phyloP scores from a whole-genome alignment of 2,113 vertebrate genomes.

The Rhinoderma darwinii region DNA sequence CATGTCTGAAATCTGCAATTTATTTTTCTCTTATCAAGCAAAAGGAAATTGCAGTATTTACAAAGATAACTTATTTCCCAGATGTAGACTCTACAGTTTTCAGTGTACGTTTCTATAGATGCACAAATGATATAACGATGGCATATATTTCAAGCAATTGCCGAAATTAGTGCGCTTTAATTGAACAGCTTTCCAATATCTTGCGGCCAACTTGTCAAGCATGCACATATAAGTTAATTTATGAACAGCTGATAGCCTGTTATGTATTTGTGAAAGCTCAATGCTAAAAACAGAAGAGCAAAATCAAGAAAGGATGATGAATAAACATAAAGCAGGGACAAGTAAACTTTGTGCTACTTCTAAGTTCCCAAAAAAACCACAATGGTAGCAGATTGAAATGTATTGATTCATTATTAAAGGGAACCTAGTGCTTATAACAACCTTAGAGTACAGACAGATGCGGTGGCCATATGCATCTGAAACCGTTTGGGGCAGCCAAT shows the following conservation, averaged over 20 bases:
- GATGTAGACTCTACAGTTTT: constrained; percentile 43
- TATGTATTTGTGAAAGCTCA: constrained; percentile 35
- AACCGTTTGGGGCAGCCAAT: no score
- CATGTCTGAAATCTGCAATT: constrained; percentile 29
- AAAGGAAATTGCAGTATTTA: constrained; percentile 31
- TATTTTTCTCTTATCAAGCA: constrained; percentile 38
- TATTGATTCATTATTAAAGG: neutral
- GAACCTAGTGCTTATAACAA: neutral
- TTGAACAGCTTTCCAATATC: constrained; percentile 61
- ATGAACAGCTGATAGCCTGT: constrained; percentile 58
- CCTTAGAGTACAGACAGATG: no score
- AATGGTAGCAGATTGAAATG: neutral
- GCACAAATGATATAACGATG: constrained; percentile 42
- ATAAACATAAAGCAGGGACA: constrained; percentile 43
- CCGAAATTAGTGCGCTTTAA: neutral
- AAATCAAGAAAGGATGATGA: constrained; percentile 22
- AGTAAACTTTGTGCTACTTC: neutral
- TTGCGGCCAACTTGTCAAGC: constrained; percentile 61
- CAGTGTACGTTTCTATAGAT: constrained; percentile 26
- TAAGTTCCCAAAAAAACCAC: neutral
- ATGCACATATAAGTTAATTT: constrained; percentile 61
- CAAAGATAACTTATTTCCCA: constrained; percentile 45
- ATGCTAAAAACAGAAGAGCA: constrained; percentile 51
- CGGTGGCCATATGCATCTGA: no score
- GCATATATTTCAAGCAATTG: constrained; percentile 23